Conservation (phyloP, 2,888 invertebrate genomes). For the Brenthis hecate region DNA sequence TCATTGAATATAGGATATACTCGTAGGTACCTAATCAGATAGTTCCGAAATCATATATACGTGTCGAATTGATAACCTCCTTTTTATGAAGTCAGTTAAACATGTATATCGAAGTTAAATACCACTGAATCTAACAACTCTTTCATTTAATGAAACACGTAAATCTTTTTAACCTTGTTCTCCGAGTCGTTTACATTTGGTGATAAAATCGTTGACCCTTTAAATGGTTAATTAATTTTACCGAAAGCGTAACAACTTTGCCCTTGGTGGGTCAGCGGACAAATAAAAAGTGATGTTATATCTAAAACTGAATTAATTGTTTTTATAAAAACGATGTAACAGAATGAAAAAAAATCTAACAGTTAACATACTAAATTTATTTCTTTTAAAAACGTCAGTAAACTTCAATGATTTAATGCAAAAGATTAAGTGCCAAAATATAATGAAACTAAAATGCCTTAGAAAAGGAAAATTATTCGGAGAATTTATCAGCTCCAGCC, state of each 20-base stretch:
- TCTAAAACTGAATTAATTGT: conserved; percentile 22
- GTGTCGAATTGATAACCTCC: too few relatives aligned
- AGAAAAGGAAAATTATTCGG: conserved; percentile 21
- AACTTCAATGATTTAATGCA: too few relatives aligned
- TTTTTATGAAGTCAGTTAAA: not conserved
- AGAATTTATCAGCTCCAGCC: conserved; percentile 20
- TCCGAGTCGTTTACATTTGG: conserved; percentile 15
- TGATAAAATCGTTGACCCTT: conserved; percentile 22
- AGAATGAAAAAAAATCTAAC: too few relatives aligned
- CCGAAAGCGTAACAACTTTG: conserved; percentile 5
- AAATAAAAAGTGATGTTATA: conserved; percentile 5
- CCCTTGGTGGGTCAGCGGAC: conserved; percentile 8
- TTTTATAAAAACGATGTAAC: too few relatives aligned
- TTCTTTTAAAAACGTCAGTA: too few relatives aligned
- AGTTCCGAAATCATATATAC: too few relatives aligned
- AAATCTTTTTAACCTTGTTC: conserved; percentile 19
- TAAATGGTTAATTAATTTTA: conserved; percentile 24
- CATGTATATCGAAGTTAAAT: not conserved
- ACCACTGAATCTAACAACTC: not conserved
- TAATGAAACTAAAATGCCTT: conserved; percentile 19
- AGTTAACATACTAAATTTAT: too few relatives aligned
- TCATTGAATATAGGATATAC: too few relatives aligned
- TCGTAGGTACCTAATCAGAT: too few relatives aligned
- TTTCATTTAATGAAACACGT: conserved; percentile 12
- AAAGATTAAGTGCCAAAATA: too few relatives aligned